phyloP scores from a whole-genome alignment of 1,140 invertebrate genomes.

The Papilio machaon region DNA sequence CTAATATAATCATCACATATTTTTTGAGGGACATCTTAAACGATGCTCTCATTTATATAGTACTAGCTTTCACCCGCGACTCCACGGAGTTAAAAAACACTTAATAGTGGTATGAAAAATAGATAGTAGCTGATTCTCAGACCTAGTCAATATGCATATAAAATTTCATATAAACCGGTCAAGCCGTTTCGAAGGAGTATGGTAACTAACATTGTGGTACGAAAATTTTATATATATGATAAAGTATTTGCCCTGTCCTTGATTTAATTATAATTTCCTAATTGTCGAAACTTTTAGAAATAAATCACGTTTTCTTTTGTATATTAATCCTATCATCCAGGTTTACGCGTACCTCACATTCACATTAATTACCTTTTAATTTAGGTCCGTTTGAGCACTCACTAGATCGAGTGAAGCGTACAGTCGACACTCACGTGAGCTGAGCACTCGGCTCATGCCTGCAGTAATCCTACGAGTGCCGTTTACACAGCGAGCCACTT shows the following conservation, averaged over 20 bases:
- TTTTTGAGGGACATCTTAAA: neutral
- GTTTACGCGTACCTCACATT: neutral
- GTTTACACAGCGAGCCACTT: conserved; percentile 30
- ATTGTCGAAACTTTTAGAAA: too few relatives aligned
- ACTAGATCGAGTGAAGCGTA: conserved; percentile 21
- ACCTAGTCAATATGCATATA: too few relatives aligned
- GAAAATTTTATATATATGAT: too few relatives aligned
- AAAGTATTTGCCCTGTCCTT: too few relatives aligned
- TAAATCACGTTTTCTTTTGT: neutral
- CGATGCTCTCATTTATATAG: neutral
- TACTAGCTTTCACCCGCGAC: too few relatives aligned
- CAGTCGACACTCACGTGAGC: conserved; percentile 19
- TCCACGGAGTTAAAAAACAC: too few relatives aligned
- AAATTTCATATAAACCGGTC: too few relatives aligned
- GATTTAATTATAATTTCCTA: too few relatives aligned
- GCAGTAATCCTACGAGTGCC: conserved; percentile 14
- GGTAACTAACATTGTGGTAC: too few relatives aligned
- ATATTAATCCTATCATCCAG: neutral
- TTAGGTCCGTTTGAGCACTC: neutral
- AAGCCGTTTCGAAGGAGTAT: too few relatives aligned
- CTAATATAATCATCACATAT: neutral
- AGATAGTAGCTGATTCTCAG: too few relatives aligned
- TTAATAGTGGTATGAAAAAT: too few relatives aligned
- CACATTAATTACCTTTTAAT: neutral
- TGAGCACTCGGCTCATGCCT: neutral